Base-by-base conservation (phyloP, 2,888 invertebrate species). In the Plagodis pulveraria region DNA sequence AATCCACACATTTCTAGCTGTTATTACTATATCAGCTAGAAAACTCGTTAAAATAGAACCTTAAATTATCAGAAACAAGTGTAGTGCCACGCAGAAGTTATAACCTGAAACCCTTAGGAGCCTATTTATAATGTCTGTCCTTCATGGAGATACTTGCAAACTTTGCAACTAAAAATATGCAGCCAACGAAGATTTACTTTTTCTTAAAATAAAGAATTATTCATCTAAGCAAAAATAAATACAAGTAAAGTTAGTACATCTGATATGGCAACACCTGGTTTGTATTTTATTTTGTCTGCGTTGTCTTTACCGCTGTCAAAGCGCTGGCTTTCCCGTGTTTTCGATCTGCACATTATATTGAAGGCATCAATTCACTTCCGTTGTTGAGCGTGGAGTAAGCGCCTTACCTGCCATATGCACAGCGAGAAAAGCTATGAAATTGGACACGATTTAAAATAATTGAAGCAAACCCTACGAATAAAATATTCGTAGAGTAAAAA, bases 271-370 rank as follows among this genome's bases (percentile, higher is more conserved):
- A 64, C 64, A 57, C 86, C 76, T 79, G n/a, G 6, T 78, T 87
- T 83, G 57, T 63, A 89, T 89, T 22, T 90, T 91, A 87, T 90
- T 88, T 90, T 85, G 87, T 88, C 86, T 90, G 80, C 83, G 86
- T 85, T 90, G 87, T 89, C 86, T 91, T 86, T 88, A 81, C 44
- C 54, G 45, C 83, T 87, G 88, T 88, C 89, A 86, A 81, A 81
- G 81, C 76, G 77, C 77, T 82, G 81, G 85, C 82, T 87, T 89
- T 89, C 87, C 85, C 86, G 84, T 84, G 78, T 86, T 86, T 84
- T 80, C 84, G 80, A 86, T 87, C 84, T 79, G 72, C 78, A 83
- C 83, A 86, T 87, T 87, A 89, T 87, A 86, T 87, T 82, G 84
- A 84, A 84, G 84, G 80, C 83, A 90, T 88, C 87, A 86, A 88